Percentiles rank a stretch among this genome's conserved stretches.
Evolutionary conservation across 2,113 vertebrate genomes (phyloP).

Genomic region (Egretta garzetta): DNA sequence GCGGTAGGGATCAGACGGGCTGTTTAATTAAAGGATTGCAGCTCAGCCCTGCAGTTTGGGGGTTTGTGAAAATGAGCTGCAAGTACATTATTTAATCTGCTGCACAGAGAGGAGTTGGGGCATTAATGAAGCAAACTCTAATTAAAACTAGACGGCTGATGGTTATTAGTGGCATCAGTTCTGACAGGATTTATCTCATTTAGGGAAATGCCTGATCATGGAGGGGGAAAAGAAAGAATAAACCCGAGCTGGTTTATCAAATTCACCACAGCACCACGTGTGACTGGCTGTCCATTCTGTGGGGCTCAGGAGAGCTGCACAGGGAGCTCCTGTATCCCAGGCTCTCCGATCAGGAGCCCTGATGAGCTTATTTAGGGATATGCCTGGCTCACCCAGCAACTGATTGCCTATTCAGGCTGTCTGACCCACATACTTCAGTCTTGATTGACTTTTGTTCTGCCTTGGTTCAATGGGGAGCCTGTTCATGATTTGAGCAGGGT

Average conservation of each 20-base stretch:
- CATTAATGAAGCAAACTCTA: conserved; percentile 76
- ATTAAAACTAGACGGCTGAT: conserved; percentile 73
- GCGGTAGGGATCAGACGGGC: conserved; percentile 41
- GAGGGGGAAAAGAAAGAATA: not conserved
- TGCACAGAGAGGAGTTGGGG: conserved; percentile 48
- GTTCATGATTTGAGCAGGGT: not conserved
- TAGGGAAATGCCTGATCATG: conserved; percentile 40
- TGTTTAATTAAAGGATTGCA: conserved; percentile 71
- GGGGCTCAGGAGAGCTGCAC: not conserved
- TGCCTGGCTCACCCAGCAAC: conserved; percentile 5
- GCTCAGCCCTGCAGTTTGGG: conserved; percentile 54
- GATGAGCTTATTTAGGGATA: conserved; percentile 20
- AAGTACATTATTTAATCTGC: conserved; percentile 71
- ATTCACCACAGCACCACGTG: conserved; percentile 9
- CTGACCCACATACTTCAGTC: conserved; percentile 15
- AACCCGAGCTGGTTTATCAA: not conserved
- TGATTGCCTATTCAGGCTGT: conserved; percentile 40
- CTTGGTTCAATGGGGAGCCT: not conserved
- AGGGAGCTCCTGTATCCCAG: not conserved
- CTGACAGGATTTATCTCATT: conserved; percentile 69
- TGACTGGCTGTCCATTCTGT: not conserved
- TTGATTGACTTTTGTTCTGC: conserved; percentile 38
- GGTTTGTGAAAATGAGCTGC: conserved; percentile 50
- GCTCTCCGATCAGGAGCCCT: not conserved
- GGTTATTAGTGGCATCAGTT: conserved; percentile 70